Percentiles rank a stretch among this genome's conserved stretches.
These are phyloP conservation scores for Esox niger DNA, from an alignment of 2,113 vertebrate species.

Conservation along the genomic window DNA sequence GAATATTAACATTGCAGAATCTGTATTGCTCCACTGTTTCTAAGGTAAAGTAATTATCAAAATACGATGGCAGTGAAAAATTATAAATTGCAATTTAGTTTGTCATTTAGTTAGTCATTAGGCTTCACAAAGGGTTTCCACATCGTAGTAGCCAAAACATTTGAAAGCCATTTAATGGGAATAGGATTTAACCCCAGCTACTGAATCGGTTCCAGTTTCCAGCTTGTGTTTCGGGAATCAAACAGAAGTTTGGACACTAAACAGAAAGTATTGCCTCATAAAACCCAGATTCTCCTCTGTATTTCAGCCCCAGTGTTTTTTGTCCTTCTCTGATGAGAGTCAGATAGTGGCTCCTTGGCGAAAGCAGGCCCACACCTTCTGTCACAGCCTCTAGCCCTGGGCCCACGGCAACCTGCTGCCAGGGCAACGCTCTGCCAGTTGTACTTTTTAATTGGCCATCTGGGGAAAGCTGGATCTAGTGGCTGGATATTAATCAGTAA, in stretches of 20 bases:
- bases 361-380: conserved; percentile 82
- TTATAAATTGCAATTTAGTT: too few species aligned
- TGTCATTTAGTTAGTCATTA: too few species aligned
- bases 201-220: not conserved
- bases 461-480: conserved; percentile 99
- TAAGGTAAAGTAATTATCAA: not conserved
- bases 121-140: too few species aligned
- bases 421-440: conserved; percentile 93
- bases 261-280: conserved; percentile 15
- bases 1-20: too few species aligned
- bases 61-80: too few species aligned
- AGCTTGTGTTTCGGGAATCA: not conserved
- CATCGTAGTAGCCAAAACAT: too few species aligned
- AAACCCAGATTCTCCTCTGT: conserved; percentile 47
- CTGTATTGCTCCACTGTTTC: not conserved
- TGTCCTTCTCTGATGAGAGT: conserved; percentile 74
- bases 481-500: conserved; percentile 99
- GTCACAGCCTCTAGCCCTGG: conserved; percentile 87
- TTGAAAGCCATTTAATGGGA: too few species aligned
- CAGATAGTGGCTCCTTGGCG: conserved; percentile 65
- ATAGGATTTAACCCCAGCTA: not conserved
- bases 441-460: conserved; percentile 99
- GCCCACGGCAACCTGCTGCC: conserved; percentile 92
- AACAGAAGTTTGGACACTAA: conserved; percentile 4
- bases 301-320: conserved; percentile 59